These are phyloP conservation scores for Cochlearius cochlearius DNA, from an alignment of 2,113 vertebrate species.

Conservation along the genomic window DNA sequence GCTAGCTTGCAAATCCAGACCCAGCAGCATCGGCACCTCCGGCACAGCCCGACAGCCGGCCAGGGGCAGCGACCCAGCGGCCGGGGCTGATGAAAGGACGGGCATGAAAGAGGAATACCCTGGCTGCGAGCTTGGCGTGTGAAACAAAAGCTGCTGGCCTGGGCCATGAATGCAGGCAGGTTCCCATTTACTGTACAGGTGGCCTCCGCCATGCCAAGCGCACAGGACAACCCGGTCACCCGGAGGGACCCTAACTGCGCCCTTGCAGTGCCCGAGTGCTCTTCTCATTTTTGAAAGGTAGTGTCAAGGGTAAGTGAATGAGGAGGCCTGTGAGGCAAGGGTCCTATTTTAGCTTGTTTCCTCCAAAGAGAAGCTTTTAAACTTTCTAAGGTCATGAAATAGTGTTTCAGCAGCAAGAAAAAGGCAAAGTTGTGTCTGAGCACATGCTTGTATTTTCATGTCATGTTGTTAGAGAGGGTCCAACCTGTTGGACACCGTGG, in stretches of 20 bases:
- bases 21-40: fast-evolving
- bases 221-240: too few relatives aligned
- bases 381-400: neutral
- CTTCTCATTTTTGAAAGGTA: neutral
- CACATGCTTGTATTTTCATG: neutral
- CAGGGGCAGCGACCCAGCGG: fast-evolving
- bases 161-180: neutral
- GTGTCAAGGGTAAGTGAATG: neutral
- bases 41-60: fast-evolving
- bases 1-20: neutral
- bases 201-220: neutral
- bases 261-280: neutral
- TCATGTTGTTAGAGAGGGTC: neutral
- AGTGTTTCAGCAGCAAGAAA: neutral
- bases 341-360: neutral
- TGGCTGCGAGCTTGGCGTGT: neutral
- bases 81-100: fast-evolving
- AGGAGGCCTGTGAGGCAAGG: neutral
- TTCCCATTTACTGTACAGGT: neutral
- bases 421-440: neutral
- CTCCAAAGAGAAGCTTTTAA: neutral
- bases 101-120: neutral
- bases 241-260: neutral
- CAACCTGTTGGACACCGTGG: neutral
- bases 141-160: neutral